A percentile compares a stretch with the other conserved stretches of the same genome.
Evolutionary conservation across 64 coral and sea anemone genomes (phyloP).

Genomic region (Stylophora pistillata): DNA sequence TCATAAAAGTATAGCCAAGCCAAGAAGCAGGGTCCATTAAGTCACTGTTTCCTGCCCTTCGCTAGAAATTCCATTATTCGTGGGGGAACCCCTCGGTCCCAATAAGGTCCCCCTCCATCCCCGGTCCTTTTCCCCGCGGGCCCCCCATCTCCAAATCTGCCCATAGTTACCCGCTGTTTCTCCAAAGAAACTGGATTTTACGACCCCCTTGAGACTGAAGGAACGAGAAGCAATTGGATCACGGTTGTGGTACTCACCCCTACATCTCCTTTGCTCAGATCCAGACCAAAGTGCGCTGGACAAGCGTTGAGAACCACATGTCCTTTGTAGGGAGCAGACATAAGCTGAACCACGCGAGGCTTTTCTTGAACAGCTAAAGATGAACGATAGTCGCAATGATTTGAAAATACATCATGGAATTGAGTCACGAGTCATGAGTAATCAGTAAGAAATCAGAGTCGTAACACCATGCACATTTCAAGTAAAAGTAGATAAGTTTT

Average conservation of each 20-base stretch:
- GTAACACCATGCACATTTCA: no score
- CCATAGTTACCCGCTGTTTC: no score
- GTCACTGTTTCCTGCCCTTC: no score
- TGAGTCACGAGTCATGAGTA: background rate
- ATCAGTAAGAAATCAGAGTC: no score
- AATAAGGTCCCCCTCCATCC: no score
- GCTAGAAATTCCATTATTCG: no score
- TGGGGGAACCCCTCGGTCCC: no score
- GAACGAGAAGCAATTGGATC: background rate
- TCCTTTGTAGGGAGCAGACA: constrained; percentile 93
- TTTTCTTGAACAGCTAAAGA: constrained; percentile 59
- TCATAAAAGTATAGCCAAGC: no score
- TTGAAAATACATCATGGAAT: background rate
- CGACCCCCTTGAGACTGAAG: background rate
- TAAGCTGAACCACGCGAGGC: constrained; percentile 89
- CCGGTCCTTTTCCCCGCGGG: no score
- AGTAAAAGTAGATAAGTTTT: no score
- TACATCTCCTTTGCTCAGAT: constrained; percentile 86
- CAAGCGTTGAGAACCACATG: constrained; percentile 89
- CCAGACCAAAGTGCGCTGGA: constrained; percentile 97
- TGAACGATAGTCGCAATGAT: background rate
- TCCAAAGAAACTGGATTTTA: background rate
- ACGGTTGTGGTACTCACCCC: constrained; percentile 52
- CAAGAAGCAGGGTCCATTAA: no score
- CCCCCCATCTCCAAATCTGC: no score